phyloP scores from a whole-genome alignment of 1,140 invertebrate genomes.

The Epicauta chinensis region DNA sequence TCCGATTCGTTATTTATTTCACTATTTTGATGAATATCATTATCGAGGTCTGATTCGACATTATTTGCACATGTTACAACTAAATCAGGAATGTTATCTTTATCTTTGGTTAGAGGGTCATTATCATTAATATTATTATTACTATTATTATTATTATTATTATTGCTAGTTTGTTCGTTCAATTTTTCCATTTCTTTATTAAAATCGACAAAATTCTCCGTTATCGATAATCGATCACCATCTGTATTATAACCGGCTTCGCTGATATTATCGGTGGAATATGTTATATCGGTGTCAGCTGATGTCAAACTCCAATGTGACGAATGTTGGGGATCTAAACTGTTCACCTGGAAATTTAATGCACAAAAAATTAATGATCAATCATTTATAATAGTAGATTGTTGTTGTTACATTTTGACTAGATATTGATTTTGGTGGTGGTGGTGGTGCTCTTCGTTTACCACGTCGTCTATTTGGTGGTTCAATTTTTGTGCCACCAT shows the following conservation, averaged over 20 bases:
- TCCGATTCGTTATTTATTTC: not conserved
- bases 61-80: conserved; percentile 9
- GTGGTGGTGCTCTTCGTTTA: not conserved
- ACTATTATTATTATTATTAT: conserved; percentile 8
- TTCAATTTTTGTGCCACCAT: not conserved
- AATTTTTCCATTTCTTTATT: conserved; percentile 16
- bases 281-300: conserved; percentile 20
- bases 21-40: no score
- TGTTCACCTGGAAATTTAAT: conserved; percentile 1
- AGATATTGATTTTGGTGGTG: conserved; percentile 6
- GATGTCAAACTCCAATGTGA: conserved; percentile 29
- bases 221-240: not conserved
- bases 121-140: no score
- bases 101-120: not conserved
- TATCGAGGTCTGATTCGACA: not conserved
- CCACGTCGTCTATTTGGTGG: not conserved
- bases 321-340: conserved; percentile 1
- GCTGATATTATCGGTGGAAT: conserved; percentile 10
- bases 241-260: not conserved
- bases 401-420: conserved; percentile 8
- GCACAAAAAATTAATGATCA: not conserved
- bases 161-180: conserved; percentile 18
- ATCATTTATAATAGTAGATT: no score
- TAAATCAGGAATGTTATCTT: conserved; percentile 9
- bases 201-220: conserved; percentile 11